Evolutionary conservation across 2,113 vertebrate genomes (phyloP), one percentile per base, ranked within the genome.

Genomic region (Hymenochirus boettgeri): DNA sequence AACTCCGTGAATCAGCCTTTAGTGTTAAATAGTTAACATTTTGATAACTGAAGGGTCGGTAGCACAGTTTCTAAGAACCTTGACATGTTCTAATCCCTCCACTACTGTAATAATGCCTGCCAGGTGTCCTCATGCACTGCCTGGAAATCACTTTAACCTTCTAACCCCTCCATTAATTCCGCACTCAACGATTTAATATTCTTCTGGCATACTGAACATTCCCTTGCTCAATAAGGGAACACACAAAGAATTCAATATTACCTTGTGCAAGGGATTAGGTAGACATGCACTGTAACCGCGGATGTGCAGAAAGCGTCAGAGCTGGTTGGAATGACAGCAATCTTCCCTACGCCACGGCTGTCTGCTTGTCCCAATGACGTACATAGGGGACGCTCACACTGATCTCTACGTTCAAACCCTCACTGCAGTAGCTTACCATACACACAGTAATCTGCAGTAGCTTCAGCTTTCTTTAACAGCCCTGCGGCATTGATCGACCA

Each of bases 361-460:
- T 23, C 22, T 39, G 55, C 7, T n/a, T 54, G 63, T 58, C 64
- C 64, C 64, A 66, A 23, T 66, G 64, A 66, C 64, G 64, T 51
- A 23, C 22, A 19, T 59, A 22, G 64, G 55, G 19, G 54, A 52
- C 35, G 46, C 25, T 26, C 23, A 18, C 17, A n/a, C 15, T 37
- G n/a, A 35, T 52, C 6, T 22, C 17, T 55, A 50, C 31, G 42
- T 52, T 23, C 23, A 50, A 27, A 22, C 26, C 2, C 27, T 47
- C 27, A 9, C 26, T 11, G 15, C 25, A 23, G 26, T 45, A 9
- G 7, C 54, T 48, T 35, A 5, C 18, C 10, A 25, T 26, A 46
- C 24, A 5, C 31, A 17, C 42, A 33, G 3, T 8, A 31, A 47
- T n/a, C 52, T 17, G 46, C 53, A 5, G n/a, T 25, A 26, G 35